Evolutionary conservation across 2,888 invertebrate species (phyloP), one percentile per base, ranked within the genome.

Genomic region (Apodemia duryi): DNA sequence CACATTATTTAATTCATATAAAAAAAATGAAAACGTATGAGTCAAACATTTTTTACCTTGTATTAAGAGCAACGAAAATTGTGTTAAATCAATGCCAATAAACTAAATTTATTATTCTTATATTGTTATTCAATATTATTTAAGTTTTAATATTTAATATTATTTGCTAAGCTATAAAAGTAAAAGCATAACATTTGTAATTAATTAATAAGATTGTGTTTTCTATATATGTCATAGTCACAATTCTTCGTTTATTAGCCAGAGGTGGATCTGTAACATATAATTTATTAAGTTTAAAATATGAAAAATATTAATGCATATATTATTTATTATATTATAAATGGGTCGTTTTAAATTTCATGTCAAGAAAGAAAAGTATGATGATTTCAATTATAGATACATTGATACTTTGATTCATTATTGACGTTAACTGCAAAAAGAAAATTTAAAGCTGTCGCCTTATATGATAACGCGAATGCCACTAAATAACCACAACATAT

Each of bases 251-350:
- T 77, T 77, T 81, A 76, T 78, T 76, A 77, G 76, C 80, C 79
- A 81, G 79, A 79, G 74, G 79, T 72, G 77, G 75, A 85, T 84
- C 88, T 88, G 88, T 74, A 88, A 88, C 85, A 85, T 78, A 57
- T 57, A 57, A 32, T 85, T 71, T 66, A 65, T 65, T 68, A 72
- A 72, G 46, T 61, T 71, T 21, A 62, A 65, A 65, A 68, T 72
- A 69, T 68, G 69, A 69, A 63, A 10, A 46, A 52, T 49, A 46
- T 63, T 60, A 60, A 54, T 57, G 28, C 51, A 38, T 32, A 46
- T 46, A 60, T 46, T 61, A 46, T 46, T 46, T 52, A 35, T 7
- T 38, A 62, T 43, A 52, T 49, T 57, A 57, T 10, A 29, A 29
- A 57, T 57, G 57, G 54, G 54, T 54, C 54, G 54, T 54, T 29